A percentile compares a stretch with the other conserved stretches of the same genome.
phyloP scores from a whole-genome alignment of 1,140 invertebrate species.

The Scaptodrosophila lebanonensis region DNA sequence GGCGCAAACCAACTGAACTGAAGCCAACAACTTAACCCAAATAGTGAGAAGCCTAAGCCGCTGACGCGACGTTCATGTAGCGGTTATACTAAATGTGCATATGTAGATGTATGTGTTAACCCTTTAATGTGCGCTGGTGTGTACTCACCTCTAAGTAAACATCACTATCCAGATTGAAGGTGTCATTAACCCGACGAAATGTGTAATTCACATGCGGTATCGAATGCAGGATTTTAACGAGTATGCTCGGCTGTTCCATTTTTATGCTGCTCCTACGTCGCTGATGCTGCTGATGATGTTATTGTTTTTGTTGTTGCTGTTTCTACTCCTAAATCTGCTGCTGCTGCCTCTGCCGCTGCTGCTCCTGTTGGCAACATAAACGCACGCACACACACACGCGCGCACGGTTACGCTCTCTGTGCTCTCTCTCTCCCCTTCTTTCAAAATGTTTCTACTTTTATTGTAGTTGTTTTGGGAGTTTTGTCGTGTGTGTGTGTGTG shows the following conservation, averaged over 20 bases:
- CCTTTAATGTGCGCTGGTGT: slow-evolving; percentile 2
- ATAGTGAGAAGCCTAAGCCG: too few species aligned
- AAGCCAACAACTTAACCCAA: too few species aligned
- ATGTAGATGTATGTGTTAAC: not conserved
- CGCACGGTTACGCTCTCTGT: too few species aligned
- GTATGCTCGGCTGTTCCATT: slow-evolving; percentile 77
- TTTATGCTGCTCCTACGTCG: slow-evolving; percentile 39
- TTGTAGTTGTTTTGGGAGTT: slow-evolving; percentile 13
- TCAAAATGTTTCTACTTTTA: too few species aligned
- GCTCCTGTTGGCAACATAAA: too few species aligned
- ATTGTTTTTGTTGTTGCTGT: not conserved
- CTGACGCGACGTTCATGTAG: not conserved
- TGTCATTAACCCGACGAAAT: slow-evolving; percentile 91
- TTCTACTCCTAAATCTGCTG: slow-evolving; percentile 3
- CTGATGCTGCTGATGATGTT: slow-evolving; percentile 17
- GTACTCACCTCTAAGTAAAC: slow-evolving; percentile 91
- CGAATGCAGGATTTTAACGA: slow-evolving; percentile 85
- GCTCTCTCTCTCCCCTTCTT: too few species aligned
- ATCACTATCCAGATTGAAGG: slow-evolving; percentile 91
- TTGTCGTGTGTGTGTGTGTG: slow-evolving; percentile 31
- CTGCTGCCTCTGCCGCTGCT: slow-evolving; percentile 3
- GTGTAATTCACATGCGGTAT: slow-evolving; percentile 93
- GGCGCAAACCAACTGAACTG: too few species aligned
- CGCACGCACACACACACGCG: too few species aligned
- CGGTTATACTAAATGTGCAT: not conserved